phyloP scores from a whole-genome alignment of 2,888 invertebrate species.

The Amphipoea oculea region DNA sequence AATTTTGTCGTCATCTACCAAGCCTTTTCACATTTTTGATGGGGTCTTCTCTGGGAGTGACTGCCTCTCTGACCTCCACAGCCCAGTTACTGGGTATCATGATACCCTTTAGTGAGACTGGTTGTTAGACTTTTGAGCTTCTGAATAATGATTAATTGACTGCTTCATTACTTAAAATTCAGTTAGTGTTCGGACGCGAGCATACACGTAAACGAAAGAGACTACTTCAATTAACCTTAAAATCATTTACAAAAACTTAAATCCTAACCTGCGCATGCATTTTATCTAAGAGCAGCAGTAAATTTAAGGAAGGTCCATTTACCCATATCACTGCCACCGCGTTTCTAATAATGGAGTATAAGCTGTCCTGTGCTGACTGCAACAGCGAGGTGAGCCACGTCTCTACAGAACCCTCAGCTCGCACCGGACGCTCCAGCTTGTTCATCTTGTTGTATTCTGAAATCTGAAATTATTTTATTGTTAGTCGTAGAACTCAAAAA shows the following conservation, averaged over 20 bases:
- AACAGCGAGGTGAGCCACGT: conserved; percentile 98
- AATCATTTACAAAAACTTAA: not conserved
- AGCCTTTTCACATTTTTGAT: not conserved
- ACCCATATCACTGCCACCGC: conserved; percentile 93
- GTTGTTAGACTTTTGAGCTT: not conserved
- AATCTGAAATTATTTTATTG: conserved; percentile 25
- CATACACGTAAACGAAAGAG: not conserved
- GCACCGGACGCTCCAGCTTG: conserved; percentile 96
- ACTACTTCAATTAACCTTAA: not conserved
- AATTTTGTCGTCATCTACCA: not conserved
- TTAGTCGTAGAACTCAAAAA: not conserved
- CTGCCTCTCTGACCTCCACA: not conserved
- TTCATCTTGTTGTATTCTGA: conserved; percentile 98
- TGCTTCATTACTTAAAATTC: not conserved
- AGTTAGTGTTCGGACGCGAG: not conserved
- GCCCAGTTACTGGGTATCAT: not conserved
- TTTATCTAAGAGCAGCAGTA: conserved; percentile 96
- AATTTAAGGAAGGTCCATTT: conserved; percentile 96
- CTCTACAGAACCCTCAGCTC: conserved; percentile 98
- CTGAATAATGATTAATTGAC: not conserved
- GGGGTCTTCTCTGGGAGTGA: not conserved
- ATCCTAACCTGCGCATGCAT: conserved; percentile 96
- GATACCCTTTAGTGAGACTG: not conserved
- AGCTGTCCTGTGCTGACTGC: conserved; percentile 96
- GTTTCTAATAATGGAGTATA: conserved; percentile 97